A percentile compares a stretch with the other conserved stretches of the same genome.
These are phyloP conservation scores for Coenonympha glycerion DNA, from an alignment of 2,888 invertebrate species.

Conservation along the genomic window DNA sequence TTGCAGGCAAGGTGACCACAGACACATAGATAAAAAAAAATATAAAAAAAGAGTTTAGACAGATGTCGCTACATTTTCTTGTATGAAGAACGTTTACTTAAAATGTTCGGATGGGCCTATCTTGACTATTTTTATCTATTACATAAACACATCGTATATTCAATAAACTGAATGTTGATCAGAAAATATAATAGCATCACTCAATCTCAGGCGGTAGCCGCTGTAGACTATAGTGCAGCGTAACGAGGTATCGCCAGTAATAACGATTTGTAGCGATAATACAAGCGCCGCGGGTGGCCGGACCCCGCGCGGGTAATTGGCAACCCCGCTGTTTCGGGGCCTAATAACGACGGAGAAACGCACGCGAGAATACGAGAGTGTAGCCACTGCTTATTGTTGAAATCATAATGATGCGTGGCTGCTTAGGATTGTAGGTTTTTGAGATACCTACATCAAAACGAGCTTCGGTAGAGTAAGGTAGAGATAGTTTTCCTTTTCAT, in stretches of 20 bases:
- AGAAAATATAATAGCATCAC: slow-evolving; percentile 17
- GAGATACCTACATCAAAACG: too few relatives aligned
- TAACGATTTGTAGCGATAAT: slow-evolving; percentile 37
- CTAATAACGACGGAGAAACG: slow-evolving; percentile 12
- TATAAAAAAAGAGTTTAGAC: too few relatives aligned
- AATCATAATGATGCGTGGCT: background rate
- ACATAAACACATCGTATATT: background rate
- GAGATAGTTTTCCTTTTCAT: too few relatives aligned
- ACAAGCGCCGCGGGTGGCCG: slow-evolving; percentile 33
- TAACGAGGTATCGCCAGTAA: slow-evolving; percentile 28
- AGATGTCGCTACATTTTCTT: too few relatives aligned
- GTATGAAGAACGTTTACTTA: too few relatives aligned
- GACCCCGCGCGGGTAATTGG: slow-evolving; percentile 35
- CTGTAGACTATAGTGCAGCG: background rate
- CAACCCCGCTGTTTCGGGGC: slow-evolving; percentile 32
- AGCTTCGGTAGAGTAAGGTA: too few relatives aligned
- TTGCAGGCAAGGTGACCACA: too few relatives aligned
- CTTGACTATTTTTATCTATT: too few relatives aligned
- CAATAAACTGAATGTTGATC: slow-evolving; percentile 11
- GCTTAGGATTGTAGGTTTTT: too few relatives aligned
- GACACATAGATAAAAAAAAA: too few relatives aligned
- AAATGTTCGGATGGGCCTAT: too few relatives aligned
- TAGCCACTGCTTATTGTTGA: background rate
- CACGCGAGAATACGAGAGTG: background rate
- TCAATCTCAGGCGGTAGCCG: slow-evolving; percentile 11